Base-by-base conservation (phyloP, 2,888 invertebrate genomes). In the Pristionchus japonicus region DNA sequence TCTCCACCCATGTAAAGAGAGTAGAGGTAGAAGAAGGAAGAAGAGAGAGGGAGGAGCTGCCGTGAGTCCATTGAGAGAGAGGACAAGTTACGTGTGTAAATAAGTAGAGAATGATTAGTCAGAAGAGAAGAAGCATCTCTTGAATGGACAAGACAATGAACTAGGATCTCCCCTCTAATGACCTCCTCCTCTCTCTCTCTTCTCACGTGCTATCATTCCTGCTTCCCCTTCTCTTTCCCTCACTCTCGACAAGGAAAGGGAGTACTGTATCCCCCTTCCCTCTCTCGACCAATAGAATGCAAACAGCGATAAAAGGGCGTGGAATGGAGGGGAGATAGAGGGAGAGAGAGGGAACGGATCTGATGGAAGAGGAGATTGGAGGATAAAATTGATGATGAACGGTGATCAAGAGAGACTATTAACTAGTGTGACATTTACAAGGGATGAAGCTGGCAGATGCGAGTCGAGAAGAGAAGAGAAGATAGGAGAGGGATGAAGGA, bases 281-380 rank as follows among this genome's bases (percentile, higher is more conserved):
- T 82, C 74, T 82, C 82, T 82, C 82, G 49, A 31, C 82, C 82
- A 82, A 82, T 82, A 47, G 49, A 82, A 74, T n/a, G 82, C 49
- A 82, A 49, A 82, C 49, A 82, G 13, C 82, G 82, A 82, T 49
- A 52, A 82, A 82, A 52, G 82, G 49, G 82, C 47, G 82, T 47
- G 40, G 13, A 47, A 49, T 31, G n/a, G n/a, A n/a, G n/a, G n/a
- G n/a, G n/a, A n/a, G n/a, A n/a, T n/a, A n/a, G 27, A n/a, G 80
- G 31, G 82, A 27, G 27, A 49, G 49, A 49, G 82, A 52, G 49
- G 15, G 82, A 52, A 27, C 9, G 49, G 77, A 43, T 80, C 40
- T 47, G 47, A 47, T 47, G 27, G 77, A n/a, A 49, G 27, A 49
- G 23, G n/a, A n/a, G n/a, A 52, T 27, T 31, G 49, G n/a, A 31